Evolutionary conservation across 2,113 vertebrate species (phyloP).

Genomic region (Rafetus swinhoei): DNA sequence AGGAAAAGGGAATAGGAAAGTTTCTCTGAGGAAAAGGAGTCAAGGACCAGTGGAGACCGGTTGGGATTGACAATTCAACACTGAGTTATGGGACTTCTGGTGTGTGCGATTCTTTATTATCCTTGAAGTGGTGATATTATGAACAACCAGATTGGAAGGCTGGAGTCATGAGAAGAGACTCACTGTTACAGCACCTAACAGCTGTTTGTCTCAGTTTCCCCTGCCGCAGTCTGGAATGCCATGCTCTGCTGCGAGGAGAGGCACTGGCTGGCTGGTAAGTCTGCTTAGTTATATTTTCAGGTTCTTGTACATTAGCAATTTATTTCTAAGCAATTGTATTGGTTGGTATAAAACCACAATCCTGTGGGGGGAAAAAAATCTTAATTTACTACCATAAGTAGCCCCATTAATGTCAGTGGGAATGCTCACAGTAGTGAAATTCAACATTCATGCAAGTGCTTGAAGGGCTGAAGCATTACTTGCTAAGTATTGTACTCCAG

Average conservation of each 20-base stretch:
- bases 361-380: background rate
- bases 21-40: background rate
- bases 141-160: background rate
- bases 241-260: background rate
- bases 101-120: background rate
- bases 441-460: background rate
- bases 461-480: background rate
- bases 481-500: background rate
- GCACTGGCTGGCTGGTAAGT: background rate
- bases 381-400: background rate
- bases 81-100: background rate
- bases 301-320: background rate
- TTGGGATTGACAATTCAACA: background rate
- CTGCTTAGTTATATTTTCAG: background rate
- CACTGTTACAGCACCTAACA: background rate
- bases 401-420: background rate
- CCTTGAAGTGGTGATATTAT: background rate
- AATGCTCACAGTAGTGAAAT: background rate
- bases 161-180: background rate
- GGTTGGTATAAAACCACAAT: background rate
- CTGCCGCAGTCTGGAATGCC: background rate
- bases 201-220: background rate
- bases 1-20: background rate
- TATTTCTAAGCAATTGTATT: background rate
- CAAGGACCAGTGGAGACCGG: background rate